Percentiles rank a stretch among this genome's conserved stretches.
These are phyloP conservation scores for Operophtera brumata DNA, from an alignment of 2,888 invertebrate genomes.

Conservation along the genomic window DNA sequence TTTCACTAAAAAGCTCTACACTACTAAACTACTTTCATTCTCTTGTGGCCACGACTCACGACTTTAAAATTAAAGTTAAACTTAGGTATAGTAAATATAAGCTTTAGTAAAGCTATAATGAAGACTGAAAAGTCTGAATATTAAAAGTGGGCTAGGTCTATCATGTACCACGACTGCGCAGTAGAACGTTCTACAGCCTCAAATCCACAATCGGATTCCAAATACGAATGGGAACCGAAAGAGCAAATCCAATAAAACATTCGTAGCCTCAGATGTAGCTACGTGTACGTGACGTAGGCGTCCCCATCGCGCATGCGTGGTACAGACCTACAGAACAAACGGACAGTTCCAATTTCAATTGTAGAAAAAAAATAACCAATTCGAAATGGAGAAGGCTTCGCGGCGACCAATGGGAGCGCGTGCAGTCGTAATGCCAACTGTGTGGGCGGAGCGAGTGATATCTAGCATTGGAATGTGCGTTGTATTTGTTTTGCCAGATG, in stretches of 20 bases:
- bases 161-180: conserved; percentile 65
- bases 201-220: conserved; percentile 67
- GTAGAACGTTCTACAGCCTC: conserved; percentile 49
- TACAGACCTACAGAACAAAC: conserved; percentile 69
- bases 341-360: conserved; percentile 78
- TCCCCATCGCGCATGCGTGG: conserved; percentile 72
- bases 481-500: conserved; percentile 79
- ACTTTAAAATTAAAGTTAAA: no score
- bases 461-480: conserved; percentile 81
- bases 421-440: conserved; percentile 80
- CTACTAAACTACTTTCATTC: no score
- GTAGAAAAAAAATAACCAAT: conserved; percentile 80
- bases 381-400: conserved; percentile 78
- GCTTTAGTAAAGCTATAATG: background rate
- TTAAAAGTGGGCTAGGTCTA: background rate
- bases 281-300: conserved; percentile 76
- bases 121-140: background rate
- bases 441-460: conserved; percentile 80
- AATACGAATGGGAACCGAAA: conserved; percentile 75
- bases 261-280: conserved; percentile 71
- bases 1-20: no score
- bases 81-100: no score
- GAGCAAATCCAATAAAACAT: conserved; percentile 77
- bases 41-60: no score
- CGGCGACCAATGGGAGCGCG: conserved; percentile 76